These are phyloP conservation scores for Rhodeus uyekii DNA, from an alignment of 2,797 vertebrate genomes.

Conservation along the genomic window DNA sequence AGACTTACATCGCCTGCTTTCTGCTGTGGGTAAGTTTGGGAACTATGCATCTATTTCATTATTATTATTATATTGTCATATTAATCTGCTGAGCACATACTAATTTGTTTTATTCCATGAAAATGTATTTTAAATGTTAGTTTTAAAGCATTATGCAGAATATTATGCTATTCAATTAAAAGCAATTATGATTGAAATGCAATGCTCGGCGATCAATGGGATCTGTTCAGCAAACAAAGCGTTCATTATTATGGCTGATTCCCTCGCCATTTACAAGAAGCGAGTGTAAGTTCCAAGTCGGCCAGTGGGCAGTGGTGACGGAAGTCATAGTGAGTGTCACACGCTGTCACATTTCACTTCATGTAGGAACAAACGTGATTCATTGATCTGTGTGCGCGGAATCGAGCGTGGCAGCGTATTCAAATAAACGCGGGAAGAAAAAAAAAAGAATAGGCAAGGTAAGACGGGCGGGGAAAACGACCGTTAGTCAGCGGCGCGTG, in stretches of 20 bases:
- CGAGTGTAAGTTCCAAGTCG: slow-evolving; percentile 50
- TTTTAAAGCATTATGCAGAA: no score
- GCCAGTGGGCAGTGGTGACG: slow-evolving; percentile 77
- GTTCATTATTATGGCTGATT: slow-evolving; percentile 5
- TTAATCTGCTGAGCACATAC: not conserved
- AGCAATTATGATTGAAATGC: not conserved
- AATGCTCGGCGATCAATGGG: not conserved
- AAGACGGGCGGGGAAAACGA: slow-evolving; percentile 70
- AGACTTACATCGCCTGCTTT: not conserved
- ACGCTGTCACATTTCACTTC: slow-evolving; percentile 61
- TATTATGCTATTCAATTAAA: no score
- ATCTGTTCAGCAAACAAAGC: slow-evolving; percentile 32
- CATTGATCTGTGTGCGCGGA: slow-evolving; percentile 63
- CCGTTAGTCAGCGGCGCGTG: slow-evolving; percentile 78
- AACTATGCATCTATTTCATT: not conserved
- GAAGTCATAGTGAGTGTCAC: slow-evolving; percentile 66
- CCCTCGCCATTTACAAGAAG: slow-evolving; percentile 46
- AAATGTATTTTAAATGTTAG: not conserved
- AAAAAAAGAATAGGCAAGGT: slow-evolving; percentile 51
- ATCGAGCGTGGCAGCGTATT: slow-evolving; percentile 62
- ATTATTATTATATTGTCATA: not conserved
- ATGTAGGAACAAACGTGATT: slow-evolving; percentile 68
- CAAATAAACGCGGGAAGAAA: slow-evolving; percentile 29
- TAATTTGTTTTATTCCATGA: not conserved
- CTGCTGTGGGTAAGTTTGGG: not conserved